Conservation (phyloP, 2,113 vertebrate species). For the Podiceps cristatus region DNA sequence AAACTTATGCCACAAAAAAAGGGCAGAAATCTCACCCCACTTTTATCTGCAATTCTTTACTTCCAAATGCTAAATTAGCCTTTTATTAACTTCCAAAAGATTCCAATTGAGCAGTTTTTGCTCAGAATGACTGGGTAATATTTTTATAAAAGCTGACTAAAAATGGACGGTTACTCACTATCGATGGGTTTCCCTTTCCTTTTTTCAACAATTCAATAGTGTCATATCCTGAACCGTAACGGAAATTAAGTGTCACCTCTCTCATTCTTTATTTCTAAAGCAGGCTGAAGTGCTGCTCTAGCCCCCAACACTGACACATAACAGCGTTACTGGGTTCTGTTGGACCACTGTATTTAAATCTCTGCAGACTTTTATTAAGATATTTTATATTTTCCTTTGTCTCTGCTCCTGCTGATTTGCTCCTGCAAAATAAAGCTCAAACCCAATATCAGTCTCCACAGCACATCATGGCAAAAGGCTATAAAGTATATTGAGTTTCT, state of each 20-base stretch:
- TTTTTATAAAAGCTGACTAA: neutral
- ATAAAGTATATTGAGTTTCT: neutral
- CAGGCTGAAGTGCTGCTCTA: neutral
- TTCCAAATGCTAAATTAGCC: neutral
- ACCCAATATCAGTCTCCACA: neutral
- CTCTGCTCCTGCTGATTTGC: neutral
- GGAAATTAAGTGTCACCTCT: constrained; percentile 18
- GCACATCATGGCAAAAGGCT: neutral
- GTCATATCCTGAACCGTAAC: constrained; percentile 22
- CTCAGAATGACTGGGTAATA: neutral
- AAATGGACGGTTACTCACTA: neutral
- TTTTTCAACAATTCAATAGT: neutral
- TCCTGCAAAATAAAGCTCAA: neutral
- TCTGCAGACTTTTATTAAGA: neutral
- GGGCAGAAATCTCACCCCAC: accelerated
- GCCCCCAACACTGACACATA: neutral
- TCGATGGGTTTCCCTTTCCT: constrained; percentile 62
- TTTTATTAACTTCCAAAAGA: neutral
- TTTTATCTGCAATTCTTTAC: neutral
- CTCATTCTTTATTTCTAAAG: neutral
- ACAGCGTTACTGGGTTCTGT: accelerated
- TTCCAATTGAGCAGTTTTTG: accelerated
- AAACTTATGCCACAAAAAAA: neutral
- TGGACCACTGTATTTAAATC: accelerated
- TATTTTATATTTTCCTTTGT: neutral